Evolutionary conservation across 1,140 invertebrate genomes (phyloP), one percentile per base, ranked within the genome.

Genomic region (Magallana ariakensis): DNA sequence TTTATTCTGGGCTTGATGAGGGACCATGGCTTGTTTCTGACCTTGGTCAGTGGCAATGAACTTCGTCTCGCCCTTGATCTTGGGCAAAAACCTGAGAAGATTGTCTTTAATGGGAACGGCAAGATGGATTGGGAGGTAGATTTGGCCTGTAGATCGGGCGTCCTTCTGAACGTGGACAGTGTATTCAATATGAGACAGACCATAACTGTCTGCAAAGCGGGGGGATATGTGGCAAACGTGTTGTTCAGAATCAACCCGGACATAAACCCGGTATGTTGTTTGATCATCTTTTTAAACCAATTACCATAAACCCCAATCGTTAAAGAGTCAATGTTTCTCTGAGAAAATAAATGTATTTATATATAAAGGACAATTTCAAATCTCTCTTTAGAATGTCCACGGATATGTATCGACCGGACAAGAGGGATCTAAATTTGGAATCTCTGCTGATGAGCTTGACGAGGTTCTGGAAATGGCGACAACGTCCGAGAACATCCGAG

Each of bases 41-140:
- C 92, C 0, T 83, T 93, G 13, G 95, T 95, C 0, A 95, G 94
- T 82, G 94, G 95, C 15, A 89, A 92, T 80, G 95, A 95, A 89
- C 87, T 95, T n/a, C 82, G 90, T 60, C 60, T 93, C 11, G 94
- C 94, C 7, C 53, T 94, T 46, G 87, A 92, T 58, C 87, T 90
- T 15, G 94, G 94, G 16, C 94, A 95, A 88, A 13, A 85, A 19
- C 89, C 92, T 15, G 60, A 86, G 33, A 80, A 87, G 7, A 92
- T 95, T 16, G 83, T 95, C 55, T 92, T 94, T 19, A 95, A 95
- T 90, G 95, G 95, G 22, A 95, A 95, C 87, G 95, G 95, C 19
- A 95, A 95, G 89, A 89, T 91, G 6, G 87, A 87, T 0, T 94
- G 93, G 93, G 95, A 95, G 90, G 93, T 95, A 5, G 90, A 92